A percentile compares a stretch with the other conserved stretches of the same genome.
These are phyloP conservation scores for Palythoa grandiflora DNA, from an alignment of 92 coral and sea anemone species.

Conservation along the genomic window DNA sequence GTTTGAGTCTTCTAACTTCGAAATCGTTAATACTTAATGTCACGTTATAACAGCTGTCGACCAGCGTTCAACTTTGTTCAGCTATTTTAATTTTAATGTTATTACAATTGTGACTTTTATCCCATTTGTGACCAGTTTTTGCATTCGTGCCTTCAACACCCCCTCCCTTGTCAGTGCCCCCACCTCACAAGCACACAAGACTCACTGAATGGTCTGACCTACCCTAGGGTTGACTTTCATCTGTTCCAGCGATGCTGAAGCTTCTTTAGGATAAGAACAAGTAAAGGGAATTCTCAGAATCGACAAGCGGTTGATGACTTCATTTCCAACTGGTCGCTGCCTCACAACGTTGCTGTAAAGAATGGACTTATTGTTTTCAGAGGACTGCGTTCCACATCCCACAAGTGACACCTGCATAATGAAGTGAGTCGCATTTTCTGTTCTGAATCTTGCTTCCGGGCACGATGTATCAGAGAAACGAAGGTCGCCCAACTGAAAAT, in stretches of 20 bases:
- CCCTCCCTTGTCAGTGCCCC: too few relatives aligned
- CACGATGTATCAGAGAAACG: constrained; percentile 33
- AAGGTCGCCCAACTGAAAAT: constrained; percentile 22
- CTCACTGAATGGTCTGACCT: too few relatives aligned
- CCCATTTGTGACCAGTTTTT: too few relatives aligned
- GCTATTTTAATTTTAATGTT: too few relatives aligned
- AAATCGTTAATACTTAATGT: too few relatives aligned
- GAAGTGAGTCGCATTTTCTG: constrained; percentile 25
- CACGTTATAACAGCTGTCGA: too few relatives aligned
- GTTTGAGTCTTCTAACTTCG: too few relatives aligned
- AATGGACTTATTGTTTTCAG: constrained; percentile 8
- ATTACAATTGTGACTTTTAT: too few relatives aligned
- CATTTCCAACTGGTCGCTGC: constrained; percentile 36
- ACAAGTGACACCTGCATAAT: constrained; percentile 16
- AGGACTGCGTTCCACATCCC: constrained; percentile 33
- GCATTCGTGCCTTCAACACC: too few relatives aligned
- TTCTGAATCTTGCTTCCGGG: not conserved
- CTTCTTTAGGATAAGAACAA: constrained; percentile 34
- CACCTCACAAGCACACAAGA: too few relatives aligned
- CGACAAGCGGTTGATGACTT: constrained; percentile 31
- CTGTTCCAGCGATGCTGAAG: constrained; percentile 41
- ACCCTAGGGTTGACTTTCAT: not conserved
- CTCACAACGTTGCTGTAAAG: constrained; percentile 42
- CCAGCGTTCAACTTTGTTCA: too few relatives aligned
- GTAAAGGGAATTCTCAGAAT: constrained; percentile 29